Conservation (phyloP, 2,113 vertebrate species). For the Emydocephalus ijimae region DNA sequence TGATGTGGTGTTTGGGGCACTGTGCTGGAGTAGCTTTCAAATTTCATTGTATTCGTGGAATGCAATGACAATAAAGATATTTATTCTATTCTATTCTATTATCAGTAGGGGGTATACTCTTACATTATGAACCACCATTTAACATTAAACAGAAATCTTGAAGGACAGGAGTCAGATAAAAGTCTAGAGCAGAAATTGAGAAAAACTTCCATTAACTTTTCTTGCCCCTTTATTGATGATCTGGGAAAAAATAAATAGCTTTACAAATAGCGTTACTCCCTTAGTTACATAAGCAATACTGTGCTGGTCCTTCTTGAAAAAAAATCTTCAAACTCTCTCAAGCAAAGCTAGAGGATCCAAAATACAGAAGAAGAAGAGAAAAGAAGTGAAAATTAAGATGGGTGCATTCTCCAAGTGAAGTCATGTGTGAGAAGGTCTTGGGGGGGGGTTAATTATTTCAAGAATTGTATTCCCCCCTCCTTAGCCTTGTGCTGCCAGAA, state of each 20-base stretch:
- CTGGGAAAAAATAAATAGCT: not conserved
- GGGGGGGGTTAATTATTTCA: slow-evolving; percentile 56
- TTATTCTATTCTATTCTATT: not conserved
- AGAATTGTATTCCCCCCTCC: slow-evolving; percentile 54
- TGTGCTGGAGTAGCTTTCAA: no score
- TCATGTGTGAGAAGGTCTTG: slow-evolving; percentile 57
- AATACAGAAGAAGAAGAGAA: slow-evolving; percentile 30
- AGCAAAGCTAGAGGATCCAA: slow-evolving; percentile 30
- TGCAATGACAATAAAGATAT: no score
- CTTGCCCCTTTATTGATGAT: not conserved
- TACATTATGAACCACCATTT: not conserved
- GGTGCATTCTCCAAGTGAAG: slow-evolving; percentile 57
- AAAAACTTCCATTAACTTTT: not conserved
- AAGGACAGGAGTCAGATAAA: not conserved
- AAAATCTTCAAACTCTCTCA: slow-evolving; percentile 16
- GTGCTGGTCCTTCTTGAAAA: not conserved
- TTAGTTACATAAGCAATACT: not conserved
- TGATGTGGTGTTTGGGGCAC: no score
- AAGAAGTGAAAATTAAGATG: slow-evolving; percentile 57
- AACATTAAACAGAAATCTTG: not conserved
- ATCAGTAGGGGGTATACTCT: not conserved
- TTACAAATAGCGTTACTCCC: not conserved
- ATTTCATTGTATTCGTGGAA: no score
- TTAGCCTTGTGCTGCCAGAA: slow-evolving; percentile 45
- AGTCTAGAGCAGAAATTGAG: not conserved